Evolutionary conservation across 2,113 vertebrate species (phyloP), one percentile per base, ranked within the genome.

Genomic region (Ailuropoda melanoleuca): DNA sequence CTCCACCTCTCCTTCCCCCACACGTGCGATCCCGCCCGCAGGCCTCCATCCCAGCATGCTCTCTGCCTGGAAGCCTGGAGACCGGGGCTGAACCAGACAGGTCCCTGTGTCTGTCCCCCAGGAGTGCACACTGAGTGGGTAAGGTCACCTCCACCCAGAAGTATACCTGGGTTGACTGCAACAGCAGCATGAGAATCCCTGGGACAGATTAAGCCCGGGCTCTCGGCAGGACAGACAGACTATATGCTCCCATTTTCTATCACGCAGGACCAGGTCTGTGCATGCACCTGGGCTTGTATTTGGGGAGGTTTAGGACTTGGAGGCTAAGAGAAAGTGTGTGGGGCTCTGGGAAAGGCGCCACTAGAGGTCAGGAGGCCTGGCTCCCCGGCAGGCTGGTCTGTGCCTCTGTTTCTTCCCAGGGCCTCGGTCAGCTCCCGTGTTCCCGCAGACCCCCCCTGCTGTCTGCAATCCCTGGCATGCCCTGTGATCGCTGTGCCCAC

Each of bases 401-500:
- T 3, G 39, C 70, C 10, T 39, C 68, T 1, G 10, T 34, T 23
- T 74, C 37, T 68, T 58, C 26, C 4, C 1, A 0, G 7, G 26
- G 26, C 72, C 15, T 1, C 3, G 1, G 66, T 15, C 48, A 12
- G 26, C n/a, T 43, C 21, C 4, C 2, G 8, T 1, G 26, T 11
- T 21, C 50, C 66, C 14, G 6, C 26, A 21, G 50, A 50, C 3
- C 13, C 50, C 50, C 13, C 0, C 23, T 0, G 21, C 46, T 2
- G 4, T 11, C 64, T 39, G 18, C 39, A 46, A 10, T 18, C 34
- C 23, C 24, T 1, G 46, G 62, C 19, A 17, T 0, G 11, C 58
- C 13, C 82, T 11, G 26, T 21, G 58, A 19, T 31, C 46, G 1
- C 84, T 37, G 31, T 6, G 31, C 62, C 62, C 10, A 9, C 62